Conservation (phyloP, 2,113 vertebrate genomes). For the Electrona antarctica region DNA sequence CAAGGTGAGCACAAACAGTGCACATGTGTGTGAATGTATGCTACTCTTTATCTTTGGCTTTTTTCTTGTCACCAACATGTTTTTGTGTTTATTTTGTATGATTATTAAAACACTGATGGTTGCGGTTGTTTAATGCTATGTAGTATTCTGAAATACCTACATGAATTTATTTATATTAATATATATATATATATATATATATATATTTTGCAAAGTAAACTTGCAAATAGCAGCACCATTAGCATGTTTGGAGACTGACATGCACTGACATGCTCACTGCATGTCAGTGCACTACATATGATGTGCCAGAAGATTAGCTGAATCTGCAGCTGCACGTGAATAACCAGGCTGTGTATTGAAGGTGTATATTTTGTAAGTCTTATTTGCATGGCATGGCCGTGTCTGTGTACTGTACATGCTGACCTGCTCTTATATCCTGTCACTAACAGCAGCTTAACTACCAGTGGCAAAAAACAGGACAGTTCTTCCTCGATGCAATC, state of each 20-base stretch:
- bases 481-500: constrained; percentile 96
- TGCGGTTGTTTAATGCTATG: no score
- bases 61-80: not conserved
- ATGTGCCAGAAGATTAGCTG: constrained; percentile 3
- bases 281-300: not conserved
- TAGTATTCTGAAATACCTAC: no score
- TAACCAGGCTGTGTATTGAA: constrained; percentile 31
- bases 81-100: not conserved
- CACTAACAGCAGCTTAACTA: constrained; percentile 89
- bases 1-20: constrained; percentile 83
- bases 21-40: not conserved
- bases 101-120: not conserved
- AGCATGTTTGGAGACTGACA: not conserved
- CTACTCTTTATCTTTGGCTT: no score
- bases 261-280: not conserved
- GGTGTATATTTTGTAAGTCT: not conserved
- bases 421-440: constrained; percentile 45
- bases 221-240: not conserved
- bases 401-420: constrained; percentile 8
- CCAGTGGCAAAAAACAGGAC: constrained; percentile 98
- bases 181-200: not conserved
- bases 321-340: constrained; percentile 34
- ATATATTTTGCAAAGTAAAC: no score
- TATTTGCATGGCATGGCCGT: constrained; percentile 58
- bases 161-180: not conserved